A percentile compares a stretch with the other conserved stretches of the same genome.
phyloP scores from a whole-genome alignment of 2,113 vertebrate species.

The Grantiella picta region DNA sequence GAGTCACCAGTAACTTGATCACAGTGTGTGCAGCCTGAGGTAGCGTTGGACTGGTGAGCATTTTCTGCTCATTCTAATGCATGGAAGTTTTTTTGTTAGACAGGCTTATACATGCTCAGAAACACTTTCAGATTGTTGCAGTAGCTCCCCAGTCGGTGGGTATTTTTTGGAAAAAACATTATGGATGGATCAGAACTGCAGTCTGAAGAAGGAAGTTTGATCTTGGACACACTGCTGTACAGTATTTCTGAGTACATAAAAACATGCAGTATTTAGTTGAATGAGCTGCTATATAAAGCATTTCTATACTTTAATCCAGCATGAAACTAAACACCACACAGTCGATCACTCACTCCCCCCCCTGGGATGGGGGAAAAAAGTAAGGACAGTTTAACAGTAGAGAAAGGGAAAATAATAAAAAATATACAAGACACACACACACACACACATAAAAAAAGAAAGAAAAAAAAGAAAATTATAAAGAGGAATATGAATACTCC shows the following conservation, averaged over 20 bases:
- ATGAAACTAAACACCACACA: background rate
- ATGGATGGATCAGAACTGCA: background rate
- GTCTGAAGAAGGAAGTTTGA: background rate
- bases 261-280: background rate
- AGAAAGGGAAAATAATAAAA: background rate
- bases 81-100: no score
- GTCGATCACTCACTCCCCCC: background rate
- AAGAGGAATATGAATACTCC: background rate
- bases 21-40: background rate
- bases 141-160: background rate
- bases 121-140: background rate
- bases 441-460: no score
- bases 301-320: background rate
- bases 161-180: background rate
- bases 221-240: background rate
- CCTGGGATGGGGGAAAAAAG: background rate
- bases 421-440: background rate
- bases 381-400: background rate
- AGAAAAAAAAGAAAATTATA: background rate
- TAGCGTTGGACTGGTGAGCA: fast-evolving
- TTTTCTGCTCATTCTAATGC: background rate
- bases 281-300: background rate
- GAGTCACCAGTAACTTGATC: background rate
- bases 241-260: background rate
- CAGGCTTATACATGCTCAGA: fast-evolving